These are phyloP conservation scores for Neoscelio sp. DNA, from an alignment of 2,888 invertebrate species.

Conservation along the genomic window DNA sequence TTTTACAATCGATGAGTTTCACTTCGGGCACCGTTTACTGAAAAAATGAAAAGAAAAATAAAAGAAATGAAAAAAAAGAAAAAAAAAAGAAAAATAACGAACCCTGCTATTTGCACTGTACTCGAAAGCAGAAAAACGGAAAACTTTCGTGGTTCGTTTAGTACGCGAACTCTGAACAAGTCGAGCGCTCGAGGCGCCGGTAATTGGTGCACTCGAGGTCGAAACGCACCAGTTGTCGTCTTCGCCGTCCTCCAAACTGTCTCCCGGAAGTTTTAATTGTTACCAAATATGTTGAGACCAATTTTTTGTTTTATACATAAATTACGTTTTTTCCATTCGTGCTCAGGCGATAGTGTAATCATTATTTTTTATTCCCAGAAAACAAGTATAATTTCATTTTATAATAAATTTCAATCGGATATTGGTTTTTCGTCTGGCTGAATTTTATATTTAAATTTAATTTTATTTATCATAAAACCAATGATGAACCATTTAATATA, in stretches of 20 bases:
- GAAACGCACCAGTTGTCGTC: conserved; percentile 63
- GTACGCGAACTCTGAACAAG: conserved; percentile 62
- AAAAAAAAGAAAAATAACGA: conserved; percentile 53
- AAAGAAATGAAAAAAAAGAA: conserved; percentile 46
- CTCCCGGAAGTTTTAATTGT: conserved; percentile 59
- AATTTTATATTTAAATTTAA: too few species aligned
- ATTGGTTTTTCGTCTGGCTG: too few species aligned
- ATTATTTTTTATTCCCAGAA: conserved; percentile 14
- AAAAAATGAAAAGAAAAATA: conserved; percentile 31
- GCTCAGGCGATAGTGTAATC: conserved; percentile 3
- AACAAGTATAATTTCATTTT: not conserved
- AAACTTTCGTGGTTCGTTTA: conserved; percentile 64
- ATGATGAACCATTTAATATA: too few species aligned
- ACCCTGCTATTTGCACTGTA: conserved; percentile 47
- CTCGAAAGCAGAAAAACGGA: conserved; percentile 63
- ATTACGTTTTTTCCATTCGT: conserved; percentile 24
- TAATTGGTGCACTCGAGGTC: conserved; percentile 65
- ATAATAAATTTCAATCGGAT: too few species aligned
- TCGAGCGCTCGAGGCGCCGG: conserved; percentile 61
- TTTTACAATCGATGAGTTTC: conserved; percentile 23
- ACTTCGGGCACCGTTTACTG: conserved; percentile 26
- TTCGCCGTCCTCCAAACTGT: conserved; percentile 51
- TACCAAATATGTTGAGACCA: conserved; percentile 48
- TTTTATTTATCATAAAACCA: too few species aligned
- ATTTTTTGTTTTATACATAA: conserved; percentile 35